A percentile compares a stretch with the other conserved stretches of the same genome.
phyloP scores from a whole-genome alignment of 2,888 invertebrate species.

The Agrotis exclamationis region DNA sequence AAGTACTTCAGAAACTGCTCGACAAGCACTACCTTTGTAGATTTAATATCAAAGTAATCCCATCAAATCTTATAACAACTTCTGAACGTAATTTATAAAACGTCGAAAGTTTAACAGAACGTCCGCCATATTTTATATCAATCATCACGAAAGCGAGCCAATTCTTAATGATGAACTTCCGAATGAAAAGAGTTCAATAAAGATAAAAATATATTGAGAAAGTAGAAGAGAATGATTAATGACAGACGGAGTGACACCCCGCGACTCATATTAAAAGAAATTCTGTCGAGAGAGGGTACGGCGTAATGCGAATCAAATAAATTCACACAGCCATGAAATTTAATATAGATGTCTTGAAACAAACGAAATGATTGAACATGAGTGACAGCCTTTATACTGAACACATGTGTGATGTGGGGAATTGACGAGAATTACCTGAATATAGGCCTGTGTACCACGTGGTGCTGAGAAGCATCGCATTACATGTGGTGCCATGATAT shows the following conservation, averaged over 20 bases:
- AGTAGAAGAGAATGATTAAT: conserved; percentile 63
- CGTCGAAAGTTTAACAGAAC: conserved; percentile 11
- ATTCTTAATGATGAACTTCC: conserved; percentile 60
- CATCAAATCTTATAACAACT: neutral
- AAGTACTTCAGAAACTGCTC: conserved; percentile 5
- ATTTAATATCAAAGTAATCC: neutral
- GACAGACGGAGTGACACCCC: conserved; percentile 57
- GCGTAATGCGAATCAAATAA: conserved; percentile 64
- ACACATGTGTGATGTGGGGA: conserved; percentile 19
- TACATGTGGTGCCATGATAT: conserved; percentile 9
- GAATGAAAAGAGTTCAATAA: conserved; percentile 63
- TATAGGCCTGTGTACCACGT: neutral
- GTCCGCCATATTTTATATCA: conserved; percentile 17
- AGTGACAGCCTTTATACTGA: conserved; percentile 47
- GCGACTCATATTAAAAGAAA: conserved; percentile 61
- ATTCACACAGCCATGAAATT: conserved; percentile 65
- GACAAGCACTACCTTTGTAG: neutral
- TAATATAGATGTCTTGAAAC: conserved; percentile 58
- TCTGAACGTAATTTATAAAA: conserved; percentile 18
- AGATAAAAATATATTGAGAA: conserved; percentile 65
- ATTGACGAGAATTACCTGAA: conserved; percentile 33
- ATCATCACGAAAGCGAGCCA: conserved; percentile 31
- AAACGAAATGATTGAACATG: conserved; percentile 59
- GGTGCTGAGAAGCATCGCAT: conserved; percentile 11
- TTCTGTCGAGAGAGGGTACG: conserved; percentile 33